Evolutionary conservation across 1,140 invertebrate genomes (phyloP).

Genomic region (Bathynomus jamesi): DNA sequence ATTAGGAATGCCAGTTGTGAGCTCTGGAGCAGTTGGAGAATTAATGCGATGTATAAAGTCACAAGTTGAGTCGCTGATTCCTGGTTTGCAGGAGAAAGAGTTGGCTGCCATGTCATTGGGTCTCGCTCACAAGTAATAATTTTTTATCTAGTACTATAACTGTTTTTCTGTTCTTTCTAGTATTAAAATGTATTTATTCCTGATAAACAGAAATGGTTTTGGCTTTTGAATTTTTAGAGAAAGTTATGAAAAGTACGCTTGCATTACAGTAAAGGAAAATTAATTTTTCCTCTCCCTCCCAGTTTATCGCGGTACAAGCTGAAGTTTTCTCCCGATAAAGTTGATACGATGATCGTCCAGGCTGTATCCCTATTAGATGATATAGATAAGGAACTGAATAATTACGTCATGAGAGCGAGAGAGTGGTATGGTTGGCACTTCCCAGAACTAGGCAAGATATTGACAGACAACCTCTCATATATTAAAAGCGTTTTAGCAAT

Average conservation of each 20-base stretch:
- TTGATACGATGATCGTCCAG: slow-evolving; percentile 99
- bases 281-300: too few species aligned
- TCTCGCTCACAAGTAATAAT: slow-evolving; percentile 74
- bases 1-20: too few species aligned
- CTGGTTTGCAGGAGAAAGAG: slow-evolving; percentile 57
- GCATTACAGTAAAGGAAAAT: too few species aligned
- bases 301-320: slow-evolving; percentile 90
- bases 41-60: slow-evolving; percentile 91
- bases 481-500: slow-evolving; percentile 85
- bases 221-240: too few species aligned
- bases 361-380: slow-evolving; percentile 94
- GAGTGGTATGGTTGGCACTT: slow-evolving; percentile 99
- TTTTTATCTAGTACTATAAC: too few species aligned
- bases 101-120: slow-evolving; percentile 94
- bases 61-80: slow-evolving; percentile 80
- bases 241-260: too few species aligned
- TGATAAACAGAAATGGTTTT: too few species aligned
- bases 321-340: slow-evolving; percentile 98
- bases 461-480: slow-evolving; percentile 86
- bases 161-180: too few species aligned
- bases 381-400: slow-evolving; percentile 97
- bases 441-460: slow-evolving; percentile 93
- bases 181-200: too few species aligned
- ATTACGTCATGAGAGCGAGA: slow-evolving; percentile 91
- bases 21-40: slow-evolving; percentile 79